These are phyloP conservation scores for Pteronura brasiliensis DNA, from an alignment of 2,113 vertebrate species.

Conservation along the genomic window DNA sequence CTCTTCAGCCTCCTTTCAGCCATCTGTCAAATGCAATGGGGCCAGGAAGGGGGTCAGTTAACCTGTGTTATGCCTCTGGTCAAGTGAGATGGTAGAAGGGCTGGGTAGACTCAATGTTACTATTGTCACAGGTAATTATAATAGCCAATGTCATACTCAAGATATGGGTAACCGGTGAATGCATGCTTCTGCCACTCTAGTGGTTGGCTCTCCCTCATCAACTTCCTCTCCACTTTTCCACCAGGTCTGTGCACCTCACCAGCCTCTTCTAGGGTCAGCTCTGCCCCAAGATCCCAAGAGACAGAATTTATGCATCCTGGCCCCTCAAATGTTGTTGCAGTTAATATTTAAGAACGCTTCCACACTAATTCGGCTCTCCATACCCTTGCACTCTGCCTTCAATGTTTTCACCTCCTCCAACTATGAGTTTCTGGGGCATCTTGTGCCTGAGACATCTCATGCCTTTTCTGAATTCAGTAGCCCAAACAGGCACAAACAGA, in stretches of 20 bases:
- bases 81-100: neutral
- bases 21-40: too few species aligned
- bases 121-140: neutral
- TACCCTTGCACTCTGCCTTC: neutral
- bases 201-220: neutral
- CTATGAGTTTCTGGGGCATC: neutral
- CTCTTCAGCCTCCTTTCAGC: neutral
- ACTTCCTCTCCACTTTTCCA: neutral
- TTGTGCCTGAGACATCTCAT: neutral
- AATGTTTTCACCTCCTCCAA: neutral
- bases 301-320: neutral
- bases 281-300: neutral
- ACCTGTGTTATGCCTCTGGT: neutral
- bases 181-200: neutral
- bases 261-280: neutral
- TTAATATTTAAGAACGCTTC: neutral
- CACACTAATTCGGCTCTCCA: neutral
- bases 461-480: neutral
- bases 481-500: neutral
- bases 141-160: neutral
- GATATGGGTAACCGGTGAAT: neutral
- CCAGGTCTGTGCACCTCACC: neutral
- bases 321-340: neutral
- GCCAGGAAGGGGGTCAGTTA: neutral
- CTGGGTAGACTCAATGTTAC: neutral